phyloP scores from a whole-genome alignment of 2,113 vertebrate species.

The Pyrgilauda ruficollis region DNA sequence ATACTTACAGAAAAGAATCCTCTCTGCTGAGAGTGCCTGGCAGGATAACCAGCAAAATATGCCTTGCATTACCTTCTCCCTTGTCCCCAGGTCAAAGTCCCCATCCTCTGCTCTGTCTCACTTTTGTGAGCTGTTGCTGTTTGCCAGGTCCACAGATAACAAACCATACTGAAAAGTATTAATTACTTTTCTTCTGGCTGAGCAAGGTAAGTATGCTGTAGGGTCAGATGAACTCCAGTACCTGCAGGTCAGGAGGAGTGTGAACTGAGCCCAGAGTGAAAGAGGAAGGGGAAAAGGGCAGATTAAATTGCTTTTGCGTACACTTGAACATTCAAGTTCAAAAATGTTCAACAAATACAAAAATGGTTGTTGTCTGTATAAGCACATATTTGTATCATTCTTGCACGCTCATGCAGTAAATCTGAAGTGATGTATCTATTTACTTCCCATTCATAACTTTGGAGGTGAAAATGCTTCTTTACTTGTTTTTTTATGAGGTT shows the following conservation, averaged over 20 bases:
- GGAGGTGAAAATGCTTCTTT: neutral
- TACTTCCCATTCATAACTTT: neutral
- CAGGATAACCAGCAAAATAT: neutral
- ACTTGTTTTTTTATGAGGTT: neutral
- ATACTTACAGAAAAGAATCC: neutral
- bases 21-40: neutral
- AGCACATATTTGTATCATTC: neutral
- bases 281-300: neutral
- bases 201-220: neutral
- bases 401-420: neutral
- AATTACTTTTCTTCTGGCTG: neutral
- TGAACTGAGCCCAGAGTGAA: neutral
- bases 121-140: neutral
- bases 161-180: neutral
- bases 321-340: neutral
- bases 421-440: neutral
- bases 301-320: neutral
- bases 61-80: neutral
- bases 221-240: neutral
- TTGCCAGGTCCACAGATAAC: neutral
- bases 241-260: neutral
- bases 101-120: neutral
- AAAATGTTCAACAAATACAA: neutral
- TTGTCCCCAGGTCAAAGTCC: neutral
- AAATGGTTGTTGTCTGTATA: neutral